Evolutionary conservation across 2,113 vertebrate species (phyloP).

Genomic region (Silurus meridionalis): DNA sequence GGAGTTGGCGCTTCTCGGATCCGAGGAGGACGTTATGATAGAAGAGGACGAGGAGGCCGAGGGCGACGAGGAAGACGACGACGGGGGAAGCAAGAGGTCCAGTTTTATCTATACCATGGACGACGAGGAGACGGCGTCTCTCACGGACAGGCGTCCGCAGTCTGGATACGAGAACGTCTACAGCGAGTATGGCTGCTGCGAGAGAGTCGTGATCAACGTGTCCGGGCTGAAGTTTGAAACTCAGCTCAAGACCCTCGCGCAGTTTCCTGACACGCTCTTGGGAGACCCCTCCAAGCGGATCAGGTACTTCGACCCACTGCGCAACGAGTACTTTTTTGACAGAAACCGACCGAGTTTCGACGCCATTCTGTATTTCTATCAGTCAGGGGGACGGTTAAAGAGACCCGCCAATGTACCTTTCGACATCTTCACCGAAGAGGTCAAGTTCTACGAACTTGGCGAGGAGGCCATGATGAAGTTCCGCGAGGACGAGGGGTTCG

Average conservation of each 20-base stretch:
- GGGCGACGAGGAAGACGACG: constrained; percentile 77
- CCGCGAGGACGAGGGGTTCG: constrained; percentile 95
- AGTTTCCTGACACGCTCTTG: constrained; percentile 93
- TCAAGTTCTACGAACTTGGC: constrained; percentile 96
- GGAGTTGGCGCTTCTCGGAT: constrained; percentile 91
- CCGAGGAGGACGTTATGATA: constrained; percentile 91
- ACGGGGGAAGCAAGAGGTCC: constrained; percentile 68
- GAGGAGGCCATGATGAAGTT: constrained; percentile 96
- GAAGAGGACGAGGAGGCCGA: constrained; percentile 82
- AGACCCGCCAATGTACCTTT: constrained; percentile 93
- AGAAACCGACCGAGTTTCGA: constrained; percentile 96
- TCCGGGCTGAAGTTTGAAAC: constrained; percentile 96
- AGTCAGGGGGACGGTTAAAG: constrained; percentile 93
- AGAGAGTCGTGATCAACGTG: constrained; percentile 95
- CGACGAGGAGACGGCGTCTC: constrained; percentile 83
- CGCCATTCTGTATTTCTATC: constrained; percentile 96
- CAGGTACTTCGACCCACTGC: constrained; percentile 93
- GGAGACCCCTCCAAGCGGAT: constrained; percentile 91
- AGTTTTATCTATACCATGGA: constrained; percentile 81
- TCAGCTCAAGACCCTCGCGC: constrained; percentile 91
- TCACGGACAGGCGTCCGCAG: constrained; percentile 81
- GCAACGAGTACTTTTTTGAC: constrained; percentile 98
- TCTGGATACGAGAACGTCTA: constrained; percentile 85
- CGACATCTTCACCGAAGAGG: constrained; percentile 96
- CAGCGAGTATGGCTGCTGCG: constrained; percentile 89